Evolutionary conservation across 2,797 vertebrate species (phyloP).

Genomic region (Chaetophractus vellerosus): DNA sequence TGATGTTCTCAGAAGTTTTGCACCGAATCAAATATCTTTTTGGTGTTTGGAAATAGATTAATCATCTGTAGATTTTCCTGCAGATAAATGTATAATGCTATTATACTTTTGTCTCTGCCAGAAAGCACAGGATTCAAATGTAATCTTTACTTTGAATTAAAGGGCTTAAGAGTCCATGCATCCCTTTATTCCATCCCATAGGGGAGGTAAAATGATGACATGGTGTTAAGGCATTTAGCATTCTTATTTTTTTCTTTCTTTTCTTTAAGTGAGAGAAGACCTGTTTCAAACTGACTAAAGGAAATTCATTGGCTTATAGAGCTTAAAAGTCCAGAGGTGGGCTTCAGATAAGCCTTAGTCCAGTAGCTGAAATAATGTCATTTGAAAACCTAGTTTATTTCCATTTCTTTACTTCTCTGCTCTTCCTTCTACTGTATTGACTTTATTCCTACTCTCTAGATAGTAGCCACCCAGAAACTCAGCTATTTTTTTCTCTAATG

Average conservation of each 20-base stretch:
- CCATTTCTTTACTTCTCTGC: background rate
- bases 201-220: background rate
- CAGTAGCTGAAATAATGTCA: background rate
- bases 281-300: constrained; percentile 18
- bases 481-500: background rate
- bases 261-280: constrained; percentile 9
- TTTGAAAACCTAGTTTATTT: constrained; percentile 29
- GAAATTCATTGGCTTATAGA: background rate
- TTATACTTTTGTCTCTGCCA: constrained; percentile 22
- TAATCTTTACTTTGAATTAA: constrained; percentile 21
- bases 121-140: constrained; percentile 11
- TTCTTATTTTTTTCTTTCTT: background rate
- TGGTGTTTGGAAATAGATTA: constrained; percentile 62
- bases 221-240: background rate
- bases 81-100: background rate
- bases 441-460: constrained; percentile 10
- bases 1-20: constrained; percentile 38
- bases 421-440: background rate
- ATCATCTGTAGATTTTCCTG: constrained; percentile 56
- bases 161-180: background rate
- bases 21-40: background rate
- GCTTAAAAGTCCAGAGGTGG: constrained; percentile 22
- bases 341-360: constrained; percentile 29
- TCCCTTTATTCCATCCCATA: background rate
- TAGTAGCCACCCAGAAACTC: background rate